phyloP scores from a whole-genome alignment of 2,797 vertebrate genomes.

The Petrocephalus sullivani region DNA sequence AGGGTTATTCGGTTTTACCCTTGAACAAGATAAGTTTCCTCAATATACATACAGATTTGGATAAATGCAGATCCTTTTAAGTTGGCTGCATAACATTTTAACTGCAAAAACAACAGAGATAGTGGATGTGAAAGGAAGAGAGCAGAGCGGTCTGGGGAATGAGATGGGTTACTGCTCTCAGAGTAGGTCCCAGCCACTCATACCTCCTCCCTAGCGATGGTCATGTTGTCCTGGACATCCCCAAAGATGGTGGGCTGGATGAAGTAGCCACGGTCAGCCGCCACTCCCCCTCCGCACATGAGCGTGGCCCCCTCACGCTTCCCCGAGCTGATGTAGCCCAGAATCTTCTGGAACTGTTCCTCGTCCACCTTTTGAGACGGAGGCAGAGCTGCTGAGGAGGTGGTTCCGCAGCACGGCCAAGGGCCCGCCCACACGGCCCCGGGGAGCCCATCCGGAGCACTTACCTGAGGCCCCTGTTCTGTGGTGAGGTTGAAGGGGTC shows the following conservation, averaged over 20 bases:
- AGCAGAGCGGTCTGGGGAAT: not conserved
- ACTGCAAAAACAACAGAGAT: not conserved
- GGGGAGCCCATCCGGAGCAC: not conserved
- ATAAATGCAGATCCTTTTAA: not conserved
- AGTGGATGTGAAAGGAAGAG: not conserved
- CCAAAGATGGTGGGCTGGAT: slow-evolving; percentile 93
- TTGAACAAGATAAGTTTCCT: not conserved
- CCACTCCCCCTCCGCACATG: slow-evolving; percentile 79
- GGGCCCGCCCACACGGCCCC: not conserved
- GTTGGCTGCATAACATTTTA: not conserved
- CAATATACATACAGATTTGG: not conserved
- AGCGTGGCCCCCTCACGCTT: slow-evolving; percentile 87
- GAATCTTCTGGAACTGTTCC: slow-evolving; percentile 86
- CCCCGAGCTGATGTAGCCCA: slow-evolving; percentile 81
- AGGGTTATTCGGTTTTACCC: not conserved
- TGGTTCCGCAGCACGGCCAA: not conserved
- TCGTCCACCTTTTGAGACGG: slow-evolving; percentile 72
- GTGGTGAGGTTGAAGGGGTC: slow-evolving; percentile 84
- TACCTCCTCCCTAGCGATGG: slow-evolving; percentile 90
- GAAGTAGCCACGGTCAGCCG: slow-evolving; percentile 84
- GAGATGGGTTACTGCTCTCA: not conserved
- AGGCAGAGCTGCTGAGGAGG: not conserved
- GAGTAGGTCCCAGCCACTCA: slow-evolving; percentile 8
- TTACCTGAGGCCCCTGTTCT: slow-evolving; percentile 91
- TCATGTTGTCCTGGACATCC: slow-evolving; percentile 89